Base-by-base conservation (phyloP, 2,888 invertebrate genomes). In the Cynaeus angustus region DNA sequence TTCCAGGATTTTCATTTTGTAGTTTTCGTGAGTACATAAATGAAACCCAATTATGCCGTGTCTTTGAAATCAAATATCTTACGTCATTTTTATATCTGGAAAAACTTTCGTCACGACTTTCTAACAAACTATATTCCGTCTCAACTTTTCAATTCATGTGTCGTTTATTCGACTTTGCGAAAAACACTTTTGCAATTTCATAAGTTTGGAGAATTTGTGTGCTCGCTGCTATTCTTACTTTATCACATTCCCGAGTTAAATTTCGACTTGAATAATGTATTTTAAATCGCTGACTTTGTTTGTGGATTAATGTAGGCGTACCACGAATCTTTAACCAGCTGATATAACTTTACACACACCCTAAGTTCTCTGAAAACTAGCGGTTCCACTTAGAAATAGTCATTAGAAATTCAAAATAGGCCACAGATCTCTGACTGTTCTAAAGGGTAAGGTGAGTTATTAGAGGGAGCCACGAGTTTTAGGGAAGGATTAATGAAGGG, bases 361-460 rank as follows among this genome's bases (percentile, higher is more conserved):
- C 16, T 8, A 38, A 56, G 21, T 26, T 56, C 56, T 10, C 41
- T 41, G 28, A 59, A 59, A 59, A 59, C 59, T 59, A 59, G 43
- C 37, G 43, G 41, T 45, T 16, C 9, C 46, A 59, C 59, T 59
- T 30, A 59, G 59, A 59, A 59, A 21, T 45, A 43, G 43, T 43
- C 43, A 59, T 59, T 59, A 59, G 59, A 59, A 59, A 59, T 59
- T 45, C 59, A 59, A 59, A 59, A 46, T 46, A 59, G 59, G 59
- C 28, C 59, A 45, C 45, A 59, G 59, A 26, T 26, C 26, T 53
- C 33, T 14, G 53, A 33, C 53, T 14, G 12, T 43, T 30, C 43
- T 16, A 21, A 21, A 46, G 45, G 59, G 45, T 8, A 30, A 46
- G 59, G 41, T 59, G 33, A 59, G 59, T 59, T 59, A 59, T 59